Base-by-base conservation (phyloP, 2,888 invertebrate species). In the Lasius platythorax region DNA sequence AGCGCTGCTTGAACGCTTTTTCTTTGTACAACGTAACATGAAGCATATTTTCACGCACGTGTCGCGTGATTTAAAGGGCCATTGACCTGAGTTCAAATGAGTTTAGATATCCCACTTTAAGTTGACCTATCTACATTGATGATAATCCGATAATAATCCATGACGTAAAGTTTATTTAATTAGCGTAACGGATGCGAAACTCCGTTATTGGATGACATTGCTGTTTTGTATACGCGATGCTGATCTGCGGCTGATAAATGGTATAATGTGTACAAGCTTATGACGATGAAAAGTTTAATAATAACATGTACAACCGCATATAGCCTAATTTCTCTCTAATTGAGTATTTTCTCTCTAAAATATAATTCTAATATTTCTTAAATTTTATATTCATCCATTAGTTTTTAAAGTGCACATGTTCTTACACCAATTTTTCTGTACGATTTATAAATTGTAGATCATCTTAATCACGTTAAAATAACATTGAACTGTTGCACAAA, bases 71-170 rank as follows among this genome's bases (percentile, higher is more conserved):
- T 12, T 70, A 78, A 28, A 30, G 5, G 70, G 15, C 4, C 15
- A 40, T 78, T 40, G 70, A 78, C 28, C 40, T 9, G 28, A 3
- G 23, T 72, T 30, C 3, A 5, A 78, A 78, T 56, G 12, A 78
- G 40, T 78, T 78, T 18, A 53, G 72, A 70, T 40, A 40, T 11
- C 40, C 68, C 53, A 28, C 53, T 3, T 28, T 68, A 68, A 46
- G 18, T 18, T 46, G 23, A 46, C n/a, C 43, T 43, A 74, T 37
- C 75, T 66, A 50, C 18, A 82, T 75, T 33, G 33, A 89, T 82
- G 68, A 72, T 85, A 89, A 85, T 82, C 18, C 53, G 67, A 79
- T 53, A 85, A 87, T 88, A 84, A 87, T 84, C 73, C 64, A 30
- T 79, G 76, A 84, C 79, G 61, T 76, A 63, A 56, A 85, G 66